Conservation (phyloP, 2,888 invertebrate species). For the Fissipunctia ypsillon region DNA sequence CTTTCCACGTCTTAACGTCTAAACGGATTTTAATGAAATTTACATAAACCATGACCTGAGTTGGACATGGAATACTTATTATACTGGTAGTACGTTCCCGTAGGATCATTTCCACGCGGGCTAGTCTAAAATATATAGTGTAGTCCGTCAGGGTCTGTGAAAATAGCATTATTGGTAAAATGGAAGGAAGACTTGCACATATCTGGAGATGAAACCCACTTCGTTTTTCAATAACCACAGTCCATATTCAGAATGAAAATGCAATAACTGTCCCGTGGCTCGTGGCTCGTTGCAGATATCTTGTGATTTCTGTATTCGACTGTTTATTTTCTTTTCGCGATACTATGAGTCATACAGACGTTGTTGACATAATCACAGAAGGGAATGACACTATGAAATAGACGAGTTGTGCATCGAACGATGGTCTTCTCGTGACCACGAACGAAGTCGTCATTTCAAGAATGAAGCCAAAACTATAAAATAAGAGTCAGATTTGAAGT, state of each 20-base stretch:
- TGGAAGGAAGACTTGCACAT: slow-evolving; percentile 24
- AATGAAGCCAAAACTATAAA: slow-evolving; percentile 32
- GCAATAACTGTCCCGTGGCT: slow-evolving; percentile 5
- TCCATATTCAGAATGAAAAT: slow-evolving; percentile 19
- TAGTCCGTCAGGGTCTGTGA: not conserved
- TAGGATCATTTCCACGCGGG: not conserved
- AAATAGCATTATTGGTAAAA: slow-evolving; percentile 40
- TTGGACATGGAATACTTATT: not conserved
- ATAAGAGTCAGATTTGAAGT: not conserved
- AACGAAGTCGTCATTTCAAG: slow-evolving; percentile 26
- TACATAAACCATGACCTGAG: not conserved
- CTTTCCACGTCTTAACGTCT: too few relatives aligned
- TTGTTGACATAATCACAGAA: slow-evolving; percentile 15
- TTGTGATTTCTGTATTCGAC: slow-evolving; percentile 14
- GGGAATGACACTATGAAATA: slow-evolving; percentile 18
- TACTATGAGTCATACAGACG: not conserved
- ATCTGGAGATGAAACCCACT: slow-evolving; percentile 6
- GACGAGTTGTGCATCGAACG: slow-evolving; percentile 22
- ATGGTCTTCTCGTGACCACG: slow-evolving; percentile 6
- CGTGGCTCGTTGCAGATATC: slow-evolving; percentile 12
- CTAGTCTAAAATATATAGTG: not conserved
- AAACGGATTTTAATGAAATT: not conserved
- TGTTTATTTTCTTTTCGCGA: slow-evolving; percentile 1
- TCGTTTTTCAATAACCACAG: slow-evolving; percentile 25
- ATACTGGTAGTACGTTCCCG: too few relatives aligned